Base-by-base conservation (phyloP, 2,113 vertebrate species). In the Psephotus haematonotus region DNA sequence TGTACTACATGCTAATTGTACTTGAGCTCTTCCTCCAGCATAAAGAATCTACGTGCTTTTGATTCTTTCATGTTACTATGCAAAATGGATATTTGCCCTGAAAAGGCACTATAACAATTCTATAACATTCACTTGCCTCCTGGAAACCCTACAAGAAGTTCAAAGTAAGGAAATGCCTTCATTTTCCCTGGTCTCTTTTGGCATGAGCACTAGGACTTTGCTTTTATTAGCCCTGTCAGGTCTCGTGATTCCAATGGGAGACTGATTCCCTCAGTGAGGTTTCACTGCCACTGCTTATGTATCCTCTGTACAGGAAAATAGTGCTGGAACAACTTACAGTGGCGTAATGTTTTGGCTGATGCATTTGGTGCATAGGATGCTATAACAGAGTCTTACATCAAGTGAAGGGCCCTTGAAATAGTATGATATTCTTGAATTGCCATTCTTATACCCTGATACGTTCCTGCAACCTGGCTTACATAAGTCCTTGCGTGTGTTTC, bases 151-250 rank as follows among this genome's bases (percentile, higher is more conserved):
- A 39, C 55, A 86, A 28, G 63, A 59, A 92, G 25, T 92, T 95
- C 86, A 91, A 95, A 97, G 83, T 55, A 69, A 84, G 89, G 65
- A 89, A 96, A 64, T 79, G 24, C 72, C 86, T 93, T 92, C 23
- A 13, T 95, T 91, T 91, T 81, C 77, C 60, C 29, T 7, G 5
- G 65, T 93, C 83, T 89, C 72, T 91, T 86, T 64, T 78, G 68
- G 80, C 72, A 28, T 23, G 77, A 88, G 35, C 60, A 53, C n/a
- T 41, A 85, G 59, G 85, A 69, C 52, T 86, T 60, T 81, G 53
- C 88, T 93, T 93, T 77, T 78, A 86, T 93, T 82, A 81, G 68
- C 67, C 71, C 71, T 94, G 76, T 83, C 72, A 74, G 18, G 52
- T 80, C 67, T 92, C 18, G 10, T 80, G 71, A 72, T 88, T 93